A percentile compares a stretch with the other conserved stretches of the same genome.
Conservation (phyloP, 2,113 vertebrate genomes). For the Taxidea taxus region DNA sequence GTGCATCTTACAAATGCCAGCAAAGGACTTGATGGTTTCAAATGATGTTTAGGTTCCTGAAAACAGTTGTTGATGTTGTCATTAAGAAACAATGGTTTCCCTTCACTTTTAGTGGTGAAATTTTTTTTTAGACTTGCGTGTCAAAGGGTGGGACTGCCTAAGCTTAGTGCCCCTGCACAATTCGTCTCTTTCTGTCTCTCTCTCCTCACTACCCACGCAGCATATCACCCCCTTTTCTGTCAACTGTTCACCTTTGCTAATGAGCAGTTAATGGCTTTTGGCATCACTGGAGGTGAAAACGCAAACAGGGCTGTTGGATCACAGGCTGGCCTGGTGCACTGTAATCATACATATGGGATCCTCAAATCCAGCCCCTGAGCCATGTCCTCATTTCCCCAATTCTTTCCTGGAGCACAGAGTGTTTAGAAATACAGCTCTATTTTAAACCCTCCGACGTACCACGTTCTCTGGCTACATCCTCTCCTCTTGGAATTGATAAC, state of each 20-base stretch:
- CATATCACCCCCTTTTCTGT: not conserved
- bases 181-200: not conserved
- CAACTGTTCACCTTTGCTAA: constrained; percentile 61
- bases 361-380: not conserved
- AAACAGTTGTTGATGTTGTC: not conserved
- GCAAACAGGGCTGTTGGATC: not conserved
- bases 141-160: not conserved
- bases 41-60: not conserved
- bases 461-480: not conserved
- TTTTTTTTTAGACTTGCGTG: not conserved
- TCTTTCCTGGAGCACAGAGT: not conserved
- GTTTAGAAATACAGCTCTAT: constrained; percentile 28
- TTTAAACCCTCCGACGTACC: not conserved
- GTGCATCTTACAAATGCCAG: constrained; percentile 34
- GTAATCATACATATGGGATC: not conserved
- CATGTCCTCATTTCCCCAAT: not conserved
- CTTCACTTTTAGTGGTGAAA: not conserved
- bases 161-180: not conserved
- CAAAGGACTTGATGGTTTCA: not conserved
- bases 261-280: constrained; percentile 66
- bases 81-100: not conserved
- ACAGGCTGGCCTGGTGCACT: not conserved
- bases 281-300: not conserved
- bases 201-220: not conserved
- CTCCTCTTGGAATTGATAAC: constrained; percentile 58